A percentile compares a stretch with the other conserved stretches of the same genome.
Conservation (phyloP, 2,113 vertebrate genomes). For the Myxocyprinus asiaticus region DNA sequence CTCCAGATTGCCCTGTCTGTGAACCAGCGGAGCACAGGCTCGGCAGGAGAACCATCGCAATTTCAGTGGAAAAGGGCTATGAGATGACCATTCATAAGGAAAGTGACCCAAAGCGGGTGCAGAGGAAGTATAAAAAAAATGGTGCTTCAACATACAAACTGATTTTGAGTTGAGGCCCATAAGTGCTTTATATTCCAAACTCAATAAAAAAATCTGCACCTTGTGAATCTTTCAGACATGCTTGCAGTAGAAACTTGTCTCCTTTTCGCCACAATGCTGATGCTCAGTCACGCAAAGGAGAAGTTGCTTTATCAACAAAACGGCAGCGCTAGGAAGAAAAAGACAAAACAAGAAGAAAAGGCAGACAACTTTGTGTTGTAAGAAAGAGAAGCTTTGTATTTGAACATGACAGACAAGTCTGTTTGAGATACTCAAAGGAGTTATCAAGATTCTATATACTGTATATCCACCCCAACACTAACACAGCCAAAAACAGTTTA, state of each 20-base stretch:
- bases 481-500: background rate
- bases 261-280: conserved; percentile 9
- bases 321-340: too few relatives aligned
- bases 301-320: too few relatives aligned
- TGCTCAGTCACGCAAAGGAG: conserved; percentile 4
- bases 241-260: background rate
- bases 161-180: background rate
- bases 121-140: background rate
- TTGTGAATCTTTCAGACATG: background rate
- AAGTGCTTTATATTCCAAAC: background rate
- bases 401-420: background rate
- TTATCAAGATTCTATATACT: background rate
- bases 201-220: too few relatives aligned
- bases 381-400: too few relatives aligned
- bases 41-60: too few relatives aligned
- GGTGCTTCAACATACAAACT: too few relatives aligned
- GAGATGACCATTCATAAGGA: background rate
- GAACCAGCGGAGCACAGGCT: too few relatives aligned
- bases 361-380: too few relatives aligned
- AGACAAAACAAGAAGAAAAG: too few relatives aligned
- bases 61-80: too few relatives aligned
- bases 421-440: background rate
- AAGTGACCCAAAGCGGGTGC: background rate
- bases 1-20: too few relatives aligned
- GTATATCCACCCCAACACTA: background rate